Evolutionary conservation across 2,888 invertebrate species (phyloP), one percentile per base, ranked within the genome.

Genomic region (Carterocephalus palaemon): DNA sequence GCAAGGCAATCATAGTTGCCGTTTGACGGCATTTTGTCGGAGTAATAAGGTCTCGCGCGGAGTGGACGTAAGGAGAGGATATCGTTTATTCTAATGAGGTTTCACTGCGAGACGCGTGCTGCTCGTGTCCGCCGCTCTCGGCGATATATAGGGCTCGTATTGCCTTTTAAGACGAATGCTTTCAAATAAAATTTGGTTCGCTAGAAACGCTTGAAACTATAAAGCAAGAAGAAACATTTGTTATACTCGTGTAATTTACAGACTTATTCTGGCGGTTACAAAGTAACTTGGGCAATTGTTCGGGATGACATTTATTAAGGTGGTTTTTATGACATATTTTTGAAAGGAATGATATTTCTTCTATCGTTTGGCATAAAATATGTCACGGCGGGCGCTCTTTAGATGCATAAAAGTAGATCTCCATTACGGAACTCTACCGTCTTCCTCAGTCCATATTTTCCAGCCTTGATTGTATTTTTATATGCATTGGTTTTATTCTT

Each of bases 81-180:
- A 85, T 86, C 85, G 84, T 85, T 85, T 85, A 86, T 86, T 86
- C 85, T 86, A 84, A 86, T 85, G 85, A 86, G 82, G 79, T 78
- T 79, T 75, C 73, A 69, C 60, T 59, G 57, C 46, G 61, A 64
- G 67, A 65, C 62, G 69, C 64, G 61, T 67, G 69, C 67, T 72
- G 61, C 64, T 58, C 59, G 62, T 62, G 67, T 64, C 70, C 65
- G 66, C 63, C 65, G 46, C 52, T 54, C 56, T 54, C 47, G 33
- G 51, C 56, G 47, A 52, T 56, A 57, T 57, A 53, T 50, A 42
- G 47, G 26, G 45, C 50, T 55, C 57, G 59, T 57, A 57, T 63
- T 70, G 60, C 66, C 50, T 49, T 56, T 54, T 52, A 42, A 50
- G 49, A 51, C 23, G 20, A 24, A 47, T 39, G 45, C 26, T 36